These are phyloP conservation scores for Sarcophaga caerulescens DNA, from an alignment of 2,888 invertebrate genomes.

Conservation along the genomic window DNA sequence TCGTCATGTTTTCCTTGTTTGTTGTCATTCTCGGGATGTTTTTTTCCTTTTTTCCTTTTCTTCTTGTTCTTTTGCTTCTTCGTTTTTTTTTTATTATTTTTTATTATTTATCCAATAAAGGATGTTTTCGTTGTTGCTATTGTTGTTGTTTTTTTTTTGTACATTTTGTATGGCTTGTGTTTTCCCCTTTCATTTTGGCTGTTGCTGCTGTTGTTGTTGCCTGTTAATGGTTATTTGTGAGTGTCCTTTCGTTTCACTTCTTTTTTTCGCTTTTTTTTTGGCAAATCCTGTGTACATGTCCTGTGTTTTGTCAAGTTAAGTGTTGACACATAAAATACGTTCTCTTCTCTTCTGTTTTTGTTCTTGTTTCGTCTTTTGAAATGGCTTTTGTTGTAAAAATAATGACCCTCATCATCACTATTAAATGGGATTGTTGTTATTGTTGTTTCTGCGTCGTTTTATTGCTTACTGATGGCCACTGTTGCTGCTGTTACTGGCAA, in stretches of 20 bases:
- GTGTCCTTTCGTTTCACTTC: background rate
- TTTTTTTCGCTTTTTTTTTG: background rate
- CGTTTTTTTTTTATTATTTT: too few relatives aligned
- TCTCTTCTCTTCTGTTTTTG: slow-evolving; percentile 57
- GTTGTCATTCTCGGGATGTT: slow-evolving; percentile 27
- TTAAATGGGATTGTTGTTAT: slow-evolving; percentile 57
- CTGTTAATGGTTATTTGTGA: background rate
- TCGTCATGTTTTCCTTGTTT: background rate
- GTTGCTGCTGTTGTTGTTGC: background rate
- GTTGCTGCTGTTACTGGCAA: slow-evolving; percentile 11
- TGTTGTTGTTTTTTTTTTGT: slow-evolving; percentile 53
- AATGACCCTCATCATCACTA: slow-evolving; percentile 69
- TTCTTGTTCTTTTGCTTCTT: background rate
- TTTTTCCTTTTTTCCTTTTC: background rate
- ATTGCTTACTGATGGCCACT: slow-evolving; percentile 22
- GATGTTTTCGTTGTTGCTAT: slow-evolving; percentile 38
- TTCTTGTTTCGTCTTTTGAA: too few relatives aligned
- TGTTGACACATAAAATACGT: slow-evolving; percentile 69
- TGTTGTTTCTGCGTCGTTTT: slow-evolving; percentile 32
- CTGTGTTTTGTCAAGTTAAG: slow-evolving; percentile 65
- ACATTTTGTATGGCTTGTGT: slow-evolving; percentile 22
- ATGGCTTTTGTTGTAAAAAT: slow-evolving; percentile 39
- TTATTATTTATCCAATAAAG: slow-evolving; percentile 53
- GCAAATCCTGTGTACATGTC: slow-evolving; percentile 26
- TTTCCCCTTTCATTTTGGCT: slow-evolving; percentile 20